Conservation (phyloP, 2,888 invertebrate genomes). For the Napeogenes inachia region DNA sequence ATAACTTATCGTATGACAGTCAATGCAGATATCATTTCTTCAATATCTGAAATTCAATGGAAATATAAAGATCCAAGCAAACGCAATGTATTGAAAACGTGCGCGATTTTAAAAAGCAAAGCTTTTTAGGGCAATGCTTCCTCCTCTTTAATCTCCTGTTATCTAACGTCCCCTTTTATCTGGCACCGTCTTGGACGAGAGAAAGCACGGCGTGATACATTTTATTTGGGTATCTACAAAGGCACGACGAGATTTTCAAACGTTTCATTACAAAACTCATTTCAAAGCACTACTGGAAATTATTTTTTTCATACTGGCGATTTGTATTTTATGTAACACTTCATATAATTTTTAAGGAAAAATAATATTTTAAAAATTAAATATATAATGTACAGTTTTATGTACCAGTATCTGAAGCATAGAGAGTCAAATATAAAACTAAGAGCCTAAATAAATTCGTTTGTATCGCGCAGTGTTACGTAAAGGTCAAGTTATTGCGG, state of each 20-base stretch:
- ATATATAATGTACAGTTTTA: too few species aligned
- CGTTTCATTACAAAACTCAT: neutral
- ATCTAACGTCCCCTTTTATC: slow-evolving; percentile 10
- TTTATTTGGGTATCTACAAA: slow-evolving; percentile 1
- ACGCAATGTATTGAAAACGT: slow-evolving; percentile 64
- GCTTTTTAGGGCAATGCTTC: slow-evolving; percentile 48
- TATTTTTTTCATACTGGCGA: neutral
- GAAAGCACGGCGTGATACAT: slow-evolving; percentile 32
- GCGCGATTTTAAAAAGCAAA: slow-evolving; percentile 52
- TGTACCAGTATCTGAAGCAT: too few species aligned
- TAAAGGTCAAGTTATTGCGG: slow-evolving; percentile 7
- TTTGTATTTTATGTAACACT: too few species aligned
- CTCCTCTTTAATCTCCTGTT: slow-evolving; percentile 15
- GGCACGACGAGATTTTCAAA: neutral
- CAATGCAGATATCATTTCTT: slow-evolving; percentile 38
- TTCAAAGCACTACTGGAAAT: neutral
- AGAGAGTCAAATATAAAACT: too few species aligned
- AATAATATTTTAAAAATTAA: too few species aligned
- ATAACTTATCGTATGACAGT: slow-evolving; percentile 19
- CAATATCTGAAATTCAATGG: slow-evolving; percentile 55
- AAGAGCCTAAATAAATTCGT: slow-evolving; percentile 1
- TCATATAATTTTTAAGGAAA: too few species aligned
- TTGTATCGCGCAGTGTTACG: slow-evolving; percentile 1
- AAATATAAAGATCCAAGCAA: slow-evolving; percentile 53
- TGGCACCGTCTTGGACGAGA: slow-evolving; percentile 23